Evolutionary conservation across 2,888 invertebrate species (phyloP).

Genomic region (Caenorhabditis sp.): DNA sequence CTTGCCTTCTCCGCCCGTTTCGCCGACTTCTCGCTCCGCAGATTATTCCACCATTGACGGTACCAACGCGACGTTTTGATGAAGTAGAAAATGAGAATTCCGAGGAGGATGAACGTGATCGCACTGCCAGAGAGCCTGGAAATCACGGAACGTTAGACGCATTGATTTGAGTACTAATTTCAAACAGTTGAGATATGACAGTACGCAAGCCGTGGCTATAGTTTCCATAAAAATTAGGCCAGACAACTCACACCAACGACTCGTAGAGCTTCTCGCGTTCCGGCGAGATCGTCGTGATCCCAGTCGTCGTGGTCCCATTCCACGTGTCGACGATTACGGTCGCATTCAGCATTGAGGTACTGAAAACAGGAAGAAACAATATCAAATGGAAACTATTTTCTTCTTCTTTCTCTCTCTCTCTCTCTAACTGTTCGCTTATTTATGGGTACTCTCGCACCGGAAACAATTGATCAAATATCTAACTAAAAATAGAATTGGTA

Average conservation of each 20-base stretch:
- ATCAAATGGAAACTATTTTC: no score
- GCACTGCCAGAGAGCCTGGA: conserved; percentile 38
- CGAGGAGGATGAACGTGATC: conserved; percentile 34
- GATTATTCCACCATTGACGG: conserved; percentile 32
- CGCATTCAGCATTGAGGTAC: conserved; percentile 26
- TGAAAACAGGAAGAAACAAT: no score
- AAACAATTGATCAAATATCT: conserved; percentile 1
- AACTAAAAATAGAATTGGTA: no score
- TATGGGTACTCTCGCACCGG: not conserved
- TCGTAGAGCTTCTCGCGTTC: conserved; percentile 29
- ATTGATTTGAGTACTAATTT: not conserved
- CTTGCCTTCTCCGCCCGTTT: conserved; percentile 36
- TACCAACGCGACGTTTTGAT: conserved; percentile 42
- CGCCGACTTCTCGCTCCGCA: conserved; percentile 23
- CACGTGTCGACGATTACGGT: conserved; percentile 44
- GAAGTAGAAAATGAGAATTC: conserved; percentile 37
- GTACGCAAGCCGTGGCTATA: no score
- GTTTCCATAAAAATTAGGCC: no score
- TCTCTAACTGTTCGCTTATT: no score
- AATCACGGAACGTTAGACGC: not conserved
- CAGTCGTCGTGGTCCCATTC: conserved; percentile 39
- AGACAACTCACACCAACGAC: conserved; percentile 25
- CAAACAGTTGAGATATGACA: no score
- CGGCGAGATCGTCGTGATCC: conserved; percentile 11
- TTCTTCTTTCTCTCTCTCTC: no score